These are phyloP conservation scores for Zaprionus bogoriensis DNA, from an alignment of 2,888 invertebrate genomes.

Conservation along the genomic window DNA sequence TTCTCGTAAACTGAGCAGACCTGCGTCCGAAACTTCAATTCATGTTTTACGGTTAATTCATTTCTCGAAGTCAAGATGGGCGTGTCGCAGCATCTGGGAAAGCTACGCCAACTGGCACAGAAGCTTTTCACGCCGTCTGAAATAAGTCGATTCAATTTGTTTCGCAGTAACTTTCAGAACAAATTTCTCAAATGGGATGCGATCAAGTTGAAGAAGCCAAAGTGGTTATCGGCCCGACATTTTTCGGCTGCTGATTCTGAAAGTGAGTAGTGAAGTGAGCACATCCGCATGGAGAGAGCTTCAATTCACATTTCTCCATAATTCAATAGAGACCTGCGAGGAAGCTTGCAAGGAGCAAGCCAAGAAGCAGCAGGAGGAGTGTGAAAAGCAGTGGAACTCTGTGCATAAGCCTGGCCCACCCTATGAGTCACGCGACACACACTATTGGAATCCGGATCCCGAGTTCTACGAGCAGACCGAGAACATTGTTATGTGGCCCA, in stretches of 20 bases:
- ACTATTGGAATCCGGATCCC: constrained; percentile 86
- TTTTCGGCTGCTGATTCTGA: constrained; percentile 24
- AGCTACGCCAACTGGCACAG: constrained; percentile 47
- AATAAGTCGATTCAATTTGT: constrained; percentile 48
- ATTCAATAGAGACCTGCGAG: constrained; percentile 12
- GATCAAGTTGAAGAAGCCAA: constrained; percentile 25
- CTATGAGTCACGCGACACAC: constrained; percentile 32
- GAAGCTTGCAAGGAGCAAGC: constrained; percentile 4
- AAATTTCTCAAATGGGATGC: constrained; percentile 35
- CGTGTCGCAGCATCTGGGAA: constrained; percentile 33
- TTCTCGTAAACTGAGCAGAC: no score
- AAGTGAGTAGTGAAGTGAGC: no score
- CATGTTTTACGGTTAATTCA: no score
- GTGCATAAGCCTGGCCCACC: constrained; percentile 22
- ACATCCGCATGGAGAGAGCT: no score
- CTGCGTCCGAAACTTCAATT: neutral
- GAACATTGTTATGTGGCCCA: constrained; percentile 85
- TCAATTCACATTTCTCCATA: no score
- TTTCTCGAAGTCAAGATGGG: no score
- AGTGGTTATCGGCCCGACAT: constrained; percentile 32
- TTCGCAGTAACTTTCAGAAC: constrained; percentile 22
- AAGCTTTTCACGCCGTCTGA: constrained; percentile 59
- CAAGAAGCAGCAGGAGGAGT: neutral
- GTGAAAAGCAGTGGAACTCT: constrained; percentile 25
- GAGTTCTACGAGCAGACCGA: constrained; percentile 85